phyloP scores from a whole-genome alignment of 2,113 vertebrate species.

The Chaetorhynchus papuensis region DNA sequence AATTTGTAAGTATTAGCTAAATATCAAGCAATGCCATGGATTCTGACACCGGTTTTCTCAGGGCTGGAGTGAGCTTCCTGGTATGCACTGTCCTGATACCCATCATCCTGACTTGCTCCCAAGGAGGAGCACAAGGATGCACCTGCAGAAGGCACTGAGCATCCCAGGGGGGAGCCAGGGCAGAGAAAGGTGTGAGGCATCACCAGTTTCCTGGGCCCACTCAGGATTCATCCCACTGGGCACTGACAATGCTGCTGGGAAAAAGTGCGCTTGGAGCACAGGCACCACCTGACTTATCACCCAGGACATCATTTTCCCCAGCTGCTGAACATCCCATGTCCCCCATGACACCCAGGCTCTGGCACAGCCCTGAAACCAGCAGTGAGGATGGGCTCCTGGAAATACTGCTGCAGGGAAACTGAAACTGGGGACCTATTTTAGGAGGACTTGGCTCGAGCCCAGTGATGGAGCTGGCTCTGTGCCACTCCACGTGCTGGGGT shows the following conservation, averaged over 20 bases:
- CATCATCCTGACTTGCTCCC: not conserved
- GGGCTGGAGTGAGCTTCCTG: not conserved
- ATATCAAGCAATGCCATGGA: not conserved
- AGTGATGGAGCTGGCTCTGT: not conserved
- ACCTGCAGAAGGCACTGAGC: not conserved
- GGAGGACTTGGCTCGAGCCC: not conserved
- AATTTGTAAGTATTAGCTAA: not conserved
- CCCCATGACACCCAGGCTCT: accelerated
- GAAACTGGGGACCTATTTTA: not conserved
- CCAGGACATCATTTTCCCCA: not conserved
- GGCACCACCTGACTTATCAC: not conserved
- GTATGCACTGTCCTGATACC: not conserved
- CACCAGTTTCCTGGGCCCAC: not conserved
- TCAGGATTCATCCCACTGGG: not conserved
- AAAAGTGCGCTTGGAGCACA: not conserved
- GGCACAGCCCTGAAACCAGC: not conserved
- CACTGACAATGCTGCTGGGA: not conserved
- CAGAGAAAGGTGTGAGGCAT: not conserved
- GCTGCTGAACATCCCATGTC: not conserved
- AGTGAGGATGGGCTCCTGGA: not conserved
- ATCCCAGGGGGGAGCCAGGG: not conserved
- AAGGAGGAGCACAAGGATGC: not conserved
- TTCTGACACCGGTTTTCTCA: not conserved
- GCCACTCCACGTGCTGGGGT: accelerated
- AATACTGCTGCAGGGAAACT: not conserved